Conservation (phyloP, 2,797 vertebrate genomes). For the Enteromius argenteus region DNA sequence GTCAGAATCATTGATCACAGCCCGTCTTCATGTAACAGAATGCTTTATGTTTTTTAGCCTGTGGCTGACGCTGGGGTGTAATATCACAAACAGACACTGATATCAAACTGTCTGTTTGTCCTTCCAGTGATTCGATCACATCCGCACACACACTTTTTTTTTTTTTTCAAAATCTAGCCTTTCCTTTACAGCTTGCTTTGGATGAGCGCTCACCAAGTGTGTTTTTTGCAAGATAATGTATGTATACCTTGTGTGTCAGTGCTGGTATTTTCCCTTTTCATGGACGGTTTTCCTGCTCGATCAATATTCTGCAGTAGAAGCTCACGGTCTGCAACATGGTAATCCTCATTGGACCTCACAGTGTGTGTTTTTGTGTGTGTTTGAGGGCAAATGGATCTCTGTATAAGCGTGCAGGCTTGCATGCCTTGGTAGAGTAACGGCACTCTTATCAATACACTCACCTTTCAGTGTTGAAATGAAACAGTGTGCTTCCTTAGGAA, state of each 20-base stretch:
- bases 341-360: slow-evolving; percentile 65
- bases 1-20: slow-evolving; percentile 66
- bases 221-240: slow-evolving; percentile 28
- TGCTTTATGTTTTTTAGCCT: slow-evolving; percentile 57
- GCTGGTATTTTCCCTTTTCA: slow-evolving; percentile 63
- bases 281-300: slow-evolving; percentile 68
- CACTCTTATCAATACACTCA: slow-evolving; percentile 73
- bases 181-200: neutral
- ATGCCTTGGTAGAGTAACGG: slow-evolving; percentile 50
- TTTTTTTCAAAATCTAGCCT: neutral
- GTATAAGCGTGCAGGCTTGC: slow-evolving; percentile 39
- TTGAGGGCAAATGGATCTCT: slow-evolving; percentile 31
- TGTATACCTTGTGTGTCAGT: slow-evolving; percentile 32
- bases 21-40: slow-evolving; percentile 65
- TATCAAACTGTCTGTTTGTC: slow-evolving; percentile 50
- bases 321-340: slow-evolving; percentile 68
- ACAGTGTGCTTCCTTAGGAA: slow-evolving; percentile 59
- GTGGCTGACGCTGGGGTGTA: slow-evolving; percentile 50
- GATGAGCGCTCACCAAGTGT: slow-evolving; percentile 34
- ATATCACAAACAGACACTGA: slow-evolving; percentile 45
- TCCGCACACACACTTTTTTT: neutral
- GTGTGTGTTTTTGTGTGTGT: slow-evolving; percentile 55
- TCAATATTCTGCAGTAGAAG: slow-evolving; percentile 79
- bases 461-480: slow-evolving; percentile 69
- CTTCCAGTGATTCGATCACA: slow-evolving; percentile 32